Evolutionary conservation across 2,888 invertebrate species (phyloP), one percentile per base, ranked within the genome.

Genomic region (Melanchra persicariae): DNA sequence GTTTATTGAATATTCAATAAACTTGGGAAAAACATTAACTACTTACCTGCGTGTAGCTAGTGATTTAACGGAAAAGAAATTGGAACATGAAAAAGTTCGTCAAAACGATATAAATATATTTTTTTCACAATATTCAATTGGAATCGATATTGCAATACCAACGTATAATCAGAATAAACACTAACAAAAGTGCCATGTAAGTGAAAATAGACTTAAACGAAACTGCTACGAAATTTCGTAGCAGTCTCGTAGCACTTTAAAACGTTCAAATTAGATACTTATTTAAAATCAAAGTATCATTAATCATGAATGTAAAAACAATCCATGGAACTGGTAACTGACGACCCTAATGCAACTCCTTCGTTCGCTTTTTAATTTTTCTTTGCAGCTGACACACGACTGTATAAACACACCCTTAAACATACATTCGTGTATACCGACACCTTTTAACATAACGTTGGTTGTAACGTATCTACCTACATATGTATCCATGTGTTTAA

Each of bases 281-380:
- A n/a, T n/a, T 58, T 30, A 0, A 12, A 51, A 76, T 63, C 2
- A 51, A 51, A 54, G 7, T 62, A 24, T 22, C n/a, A 15, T 49
- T 62, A 45, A 45, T 52, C 19, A n/a, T 10, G 5, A 52, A 34
- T 49, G 2, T 49, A 34, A 22, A 62, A 61, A 49, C 7, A 17
- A 47, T 12, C 8, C 10, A 47, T 57, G 60, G 51, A 54, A 55
- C 62, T 1, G n/a, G 60, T 63, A 59, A 54, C 71, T 77, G 85
- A 81, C 91, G 86, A 70, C 95, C 95, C 94, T 91, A 81, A 45
- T 64, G 61, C 75, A 85, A 80, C 83, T 86, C 77, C 83, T 85
- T 86, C 80, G 90, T 90, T 88, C 91, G 91, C 90, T 93, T 94
- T 94, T 94, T 94, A 94, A 94, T 93, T 94, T 93, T 91, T 93